phyloP scores from a whole-genome alignment of 2,888 invertebrate species.

The Timema cristinae region DNA sequence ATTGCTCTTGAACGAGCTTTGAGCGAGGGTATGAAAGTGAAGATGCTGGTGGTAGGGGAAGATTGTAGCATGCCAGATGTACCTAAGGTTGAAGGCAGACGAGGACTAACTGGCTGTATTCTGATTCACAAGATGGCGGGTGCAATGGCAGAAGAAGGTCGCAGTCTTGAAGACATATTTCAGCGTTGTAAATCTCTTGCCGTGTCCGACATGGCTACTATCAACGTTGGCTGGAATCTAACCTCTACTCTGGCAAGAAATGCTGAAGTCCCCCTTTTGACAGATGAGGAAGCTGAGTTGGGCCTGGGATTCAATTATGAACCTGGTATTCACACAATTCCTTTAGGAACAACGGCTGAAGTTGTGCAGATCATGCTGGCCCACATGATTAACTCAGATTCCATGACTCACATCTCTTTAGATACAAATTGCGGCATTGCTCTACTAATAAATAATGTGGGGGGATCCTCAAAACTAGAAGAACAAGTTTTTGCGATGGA shows the following conservation, averaged over 20 bases:
- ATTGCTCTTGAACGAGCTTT: constrained; percentile 71
- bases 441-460: constrained; percentile 73
- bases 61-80: constrained; percentile 38
- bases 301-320: constrained; percentile 57
- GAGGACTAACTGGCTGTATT: constrained; percentile 49
- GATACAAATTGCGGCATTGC: constrained; percentile 44
- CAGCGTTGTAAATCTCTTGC: constrained; percentile 10
- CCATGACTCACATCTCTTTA: background rate
- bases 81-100: constrained; percentile 46
- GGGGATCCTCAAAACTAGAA: constrained; percentile 69
- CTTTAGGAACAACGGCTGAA: constrained; percentile 40
- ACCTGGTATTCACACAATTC: constrained; percentile 43
- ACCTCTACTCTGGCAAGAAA: constrained; percentile 55
- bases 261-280: constrained; percentile 19
- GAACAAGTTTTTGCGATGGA: constrained; percentile 51
- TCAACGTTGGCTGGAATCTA: constrained; percentile 63
- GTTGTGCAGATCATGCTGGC: constrained; percentile 18
- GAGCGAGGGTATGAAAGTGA: constrained; percentile 55
- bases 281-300: constrained; percentile 42
- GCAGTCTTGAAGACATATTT: constrained; percentile 43
- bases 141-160: constrained; percentile 48
- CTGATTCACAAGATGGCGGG: constrained; percentile 49
- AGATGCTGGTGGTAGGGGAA: constrained; percentile 35
- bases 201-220: constrained; percentile 54
- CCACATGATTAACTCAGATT: constrained; percentile 1